phyloP scores from a whole-genome alignment of 2,888 invertebrate genomes.

The Drosophila cracens region DNA sequence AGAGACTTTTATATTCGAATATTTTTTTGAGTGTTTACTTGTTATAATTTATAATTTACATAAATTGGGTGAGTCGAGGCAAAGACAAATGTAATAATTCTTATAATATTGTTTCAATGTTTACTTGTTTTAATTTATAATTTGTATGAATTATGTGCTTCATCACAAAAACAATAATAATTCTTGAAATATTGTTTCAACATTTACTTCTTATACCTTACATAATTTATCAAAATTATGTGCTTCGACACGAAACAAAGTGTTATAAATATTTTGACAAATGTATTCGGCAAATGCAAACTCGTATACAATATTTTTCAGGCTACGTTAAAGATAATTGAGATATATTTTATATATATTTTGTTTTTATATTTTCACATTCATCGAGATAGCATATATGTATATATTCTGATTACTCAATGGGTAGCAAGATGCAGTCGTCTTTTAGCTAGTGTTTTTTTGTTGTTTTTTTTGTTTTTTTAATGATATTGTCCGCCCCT shows the following conservation, averaged over 20 bases:
- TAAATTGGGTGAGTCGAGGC: no score
- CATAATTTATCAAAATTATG: neutral
- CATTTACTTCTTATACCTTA: neutral
- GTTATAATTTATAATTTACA: no score
- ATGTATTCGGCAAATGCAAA: neutral
- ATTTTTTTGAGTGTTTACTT: no score
- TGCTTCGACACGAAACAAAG: neutral
- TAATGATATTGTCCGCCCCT: conserved; percentile 35
- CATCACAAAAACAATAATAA: neutral
- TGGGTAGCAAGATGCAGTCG: conserved; percentile 24
- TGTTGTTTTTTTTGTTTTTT: conserved; percentile 28
- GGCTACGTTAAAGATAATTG: neutral
- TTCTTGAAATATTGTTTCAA: neutral
- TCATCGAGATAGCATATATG: conserved; percentile 2
- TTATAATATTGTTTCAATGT: neutral
- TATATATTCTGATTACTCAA: conserved; percentile 42
- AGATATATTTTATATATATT: neutral
- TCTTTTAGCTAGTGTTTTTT: conserved; percentile 21
- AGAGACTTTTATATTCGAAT: no score
- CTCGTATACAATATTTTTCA: neutral
- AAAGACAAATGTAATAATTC: neutral
- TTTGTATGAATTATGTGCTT: neutral
- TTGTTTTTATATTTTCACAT: neutral
- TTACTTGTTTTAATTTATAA: neutral
- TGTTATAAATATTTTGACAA: conserved; percentile 5